These are phyloP conservation scores for Meloidogyne chitwoodi DNA, from an alignment of 1,140 invertebrate genomes.

Conservation along the genomic window DNA sequence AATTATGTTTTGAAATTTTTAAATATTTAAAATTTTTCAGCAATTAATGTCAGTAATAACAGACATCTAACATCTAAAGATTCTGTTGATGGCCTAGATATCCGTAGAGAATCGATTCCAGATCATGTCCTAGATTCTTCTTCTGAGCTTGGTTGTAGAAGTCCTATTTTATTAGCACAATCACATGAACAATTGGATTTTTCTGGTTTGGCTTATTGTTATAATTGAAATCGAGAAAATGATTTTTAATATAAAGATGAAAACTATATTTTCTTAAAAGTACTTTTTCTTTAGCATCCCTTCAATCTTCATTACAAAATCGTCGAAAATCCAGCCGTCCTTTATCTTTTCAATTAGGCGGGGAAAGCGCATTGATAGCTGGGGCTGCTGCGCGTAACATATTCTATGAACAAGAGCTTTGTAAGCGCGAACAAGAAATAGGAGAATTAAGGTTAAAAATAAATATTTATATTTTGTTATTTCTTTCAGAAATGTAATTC, in stretches of 20 bases:
- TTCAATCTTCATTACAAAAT: not conserved
- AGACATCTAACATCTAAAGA: not conserved
- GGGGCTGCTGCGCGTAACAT: conserved; percentile 35
- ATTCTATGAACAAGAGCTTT: conserved; percentile 53
- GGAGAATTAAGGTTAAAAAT: conserved; percentile 39
- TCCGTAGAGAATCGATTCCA: not conserved
- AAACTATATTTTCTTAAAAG: not conserved
- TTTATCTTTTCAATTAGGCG: not conserved
- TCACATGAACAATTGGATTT: not conserved
- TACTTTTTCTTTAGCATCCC: not conserved
- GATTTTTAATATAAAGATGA: too few relatives aligned
- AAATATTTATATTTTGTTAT: not conserved
- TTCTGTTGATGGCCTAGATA: not conserved
- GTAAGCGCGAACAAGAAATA: conserved; percentile 52
- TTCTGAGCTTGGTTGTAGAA: not conserved
- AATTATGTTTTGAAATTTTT: too few relatives aligned
- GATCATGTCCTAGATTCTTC: not conserved
- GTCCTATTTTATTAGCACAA: not conserved
- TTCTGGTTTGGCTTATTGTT: not conserved
- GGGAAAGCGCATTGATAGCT: not conserved
- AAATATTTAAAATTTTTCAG: not conserved
- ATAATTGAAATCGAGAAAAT: too few relatives aligned
- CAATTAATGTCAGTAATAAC: not conserved
- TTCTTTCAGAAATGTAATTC: conserved; percentile 43
- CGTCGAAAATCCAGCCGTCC: not conserved